These are phyloP conservation scores for Aphelenchoides avenae DNA, from an alignment of 1,140 invertebrate genomes.

Conservation along the genomic window DNA sequence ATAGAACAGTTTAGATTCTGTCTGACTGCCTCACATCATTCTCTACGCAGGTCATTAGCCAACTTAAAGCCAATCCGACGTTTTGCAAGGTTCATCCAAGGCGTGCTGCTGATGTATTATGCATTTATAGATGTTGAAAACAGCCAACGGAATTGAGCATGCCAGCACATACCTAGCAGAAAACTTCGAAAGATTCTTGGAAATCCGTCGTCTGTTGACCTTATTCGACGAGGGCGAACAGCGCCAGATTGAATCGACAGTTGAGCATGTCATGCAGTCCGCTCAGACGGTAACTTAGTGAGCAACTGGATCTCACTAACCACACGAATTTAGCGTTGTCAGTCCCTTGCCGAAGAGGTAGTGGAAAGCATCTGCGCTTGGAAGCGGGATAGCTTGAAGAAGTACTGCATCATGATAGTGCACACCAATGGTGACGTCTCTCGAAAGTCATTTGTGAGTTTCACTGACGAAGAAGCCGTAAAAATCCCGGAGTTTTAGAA, in stretches of 20 bases:
- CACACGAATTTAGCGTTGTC: conserved; percentile 23
- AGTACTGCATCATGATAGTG: conserved; percentile 23
- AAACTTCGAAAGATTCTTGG: conserved; percentile 34
- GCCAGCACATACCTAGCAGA: conserved; percentile 15
- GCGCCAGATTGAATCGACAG: conserved; percentile 8
- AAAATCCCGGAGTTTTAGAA: too few species aligned
- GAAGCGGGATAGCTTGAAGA: conserved; percentile 16
- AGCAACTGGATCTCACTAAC: neutral
- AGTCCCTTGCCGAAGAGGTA: conserved; percentile 19
- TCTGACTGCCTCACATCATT: conserved; percentile 26
- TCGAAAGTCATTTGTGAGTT: conserved; percentile 25
- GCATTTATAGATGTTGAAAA: conserved; percentile 19
- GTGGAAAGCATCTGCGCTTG: conserved; percentile 24
- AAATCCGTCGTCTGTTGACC: conserved; percentile 10
- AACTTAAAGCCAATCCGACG: conserved; percentile 20
- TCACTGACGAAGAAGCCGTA: too few species aligned
- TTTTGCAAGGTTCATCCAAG: conserved; percentile 9
- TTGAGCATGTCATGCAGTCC: conserved; percentile 24
- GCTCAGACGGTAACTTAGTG: conserved; percentile 13
- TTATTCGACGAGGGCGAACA: conserved; percentile 21
- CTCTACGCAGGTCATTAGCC: conserved; percentile 7
- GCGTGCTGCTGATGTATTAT: neutral
- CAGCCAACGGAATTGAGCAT: conserved; percentile 39
- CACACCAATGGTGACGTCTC: too few species aligned
- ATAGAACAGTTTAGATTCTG: conserved; percentile 23